Evolutionary conservation across 2,888 invertebrate species (phyloP), one percentile per base, ranked within the genome.

Genomic region (Drosophila neonasuta): DNA sequence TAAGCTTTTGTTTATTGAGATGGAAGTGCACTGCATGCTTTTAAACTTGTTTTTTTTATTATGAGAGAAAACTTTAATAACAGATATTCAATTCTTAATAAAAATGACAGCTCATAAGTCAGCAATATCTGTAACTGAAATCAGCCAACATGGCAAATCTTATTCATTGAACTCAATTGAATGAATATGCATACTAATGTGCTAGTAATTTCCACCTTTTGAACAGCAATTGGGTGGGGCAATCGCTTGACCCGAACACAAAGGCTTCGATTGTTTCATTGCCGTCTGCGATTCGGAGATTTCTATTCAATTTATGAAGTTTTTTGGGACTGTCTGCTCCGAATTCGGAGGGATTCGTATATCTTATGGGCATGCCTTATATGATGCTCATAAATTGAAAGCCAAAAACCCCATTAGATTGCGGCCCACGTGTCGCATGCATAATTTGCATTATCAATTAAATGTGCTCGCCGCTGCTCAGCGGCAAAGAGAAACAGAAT

Each of bases 401-500:
- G 50, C n/a, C 17, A 58, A 55, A 36, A 34, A 65, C 46, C 61
- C 39, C 24, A 45, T 61, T 58, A 36, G 34, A 56, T 29, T 52
- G 34, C 24, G 48, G 3, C 36, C 56, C 69, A 74, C 76, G 61
- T 72, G 68, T 52, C 57, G 76, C 60, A 68, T 72, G 64, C 72
- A 30, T 62, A 30, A 72, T 72, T 52, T 55, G 9, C 9, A 39
- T 41, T 44, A 36, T 13, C n/a, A 61, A 61, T 55, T 48, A 30
- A 57, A 59, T 44, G 34, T 9, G 29, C 39, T 24, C 13, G 32
- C n/a, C 9, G 34, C 36, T 3, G 29, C 30, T 3, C 29, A 39
- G 30, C 32, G 17, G 8, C 11, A 2, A 10, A 41, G 8, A 46
- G 39, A 13, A 10, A 42, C 17, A 5, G 11, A n/a, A 13, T 36